A percentile compares a stretch with the other conserved stretches of the same genome.
Conservation (phyloP, 2,113 vertebrate genomes). For the Gallinago jamesoni region DNA sequence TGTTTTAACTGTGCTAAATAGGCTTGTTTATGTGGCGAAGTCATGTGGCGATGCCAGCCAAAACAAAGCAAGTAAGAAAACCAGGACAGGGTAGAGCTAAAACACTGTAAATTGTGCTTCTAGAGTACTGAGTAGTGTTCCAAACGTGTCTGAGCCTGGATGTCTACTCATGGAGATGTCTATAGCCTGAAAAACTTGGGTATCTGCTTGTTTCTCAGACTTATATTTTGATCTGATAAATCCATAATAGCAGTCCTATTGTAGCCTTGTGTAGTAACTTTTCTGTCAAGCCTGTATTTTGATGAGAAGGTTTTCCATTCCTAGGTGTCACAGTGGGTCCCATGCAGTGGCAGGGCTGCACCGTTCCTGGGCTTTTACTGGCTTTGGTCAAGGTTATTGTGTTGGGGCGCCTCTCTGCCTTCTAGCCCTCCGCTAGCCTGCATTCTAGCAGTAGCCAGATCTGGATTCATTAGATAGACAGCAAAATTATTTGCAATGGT, state of each 20-base stretch:
- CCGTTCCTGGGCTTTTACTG: neutral
- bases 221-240: neutral
- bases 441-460: neutral
- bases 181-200: neutral
- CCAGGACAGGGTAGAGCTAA: neutral
- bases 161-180: neutral
- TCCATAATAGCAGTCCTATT: neutral
- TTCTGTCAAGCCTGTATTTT: neutral
- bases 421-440: neutral
- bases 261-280: neutral
- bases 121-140: neutral
- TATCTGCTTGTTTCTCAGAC: neutral
- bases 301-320: neutral
- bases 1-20: neutral
- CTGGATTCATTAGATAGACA: rapidly evolving
- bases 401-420: neutral
- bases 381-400: neutral
- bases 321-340: neutral
- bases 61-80: neutral
- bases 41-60: neutral
- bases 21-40: neutral
- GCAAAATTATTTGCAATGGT: neutral
- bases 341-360: neutral
- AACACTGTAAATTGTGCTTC: neutral
- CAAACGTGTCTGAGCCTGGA: neutral